These are phyloP conservation scores for Formica selysi DNA, from an alignment of 1,140 invertebrate genomes.

Conservation along the genomic window DNA sequence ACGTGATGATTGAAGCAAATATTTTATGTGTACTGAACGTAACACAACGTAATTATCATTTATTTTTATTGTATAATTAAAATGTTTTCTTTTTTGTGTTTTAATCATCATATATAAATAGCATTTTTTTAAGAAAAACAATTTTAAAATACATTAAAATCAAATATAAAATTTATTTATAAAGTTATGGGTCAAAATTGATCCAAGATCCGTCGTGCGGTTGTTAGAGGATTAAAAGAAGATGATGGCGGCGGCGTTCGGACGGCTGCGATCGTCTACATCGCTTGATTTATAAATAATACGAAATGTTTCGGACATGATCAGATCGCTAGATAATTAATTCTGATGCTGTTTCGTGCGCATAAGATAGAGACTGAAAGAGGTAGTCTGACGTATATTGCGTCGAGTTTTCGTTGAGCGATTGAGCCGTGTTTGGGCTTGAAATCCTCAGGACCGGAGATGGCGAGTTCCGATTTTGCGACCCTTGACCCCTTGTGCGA, in stretches of 20 bases:
- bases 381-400: slow-evolving; percentile 50
- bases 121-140: no score
- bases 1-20: no score
- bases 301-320: slow-evolving; percentile 7
- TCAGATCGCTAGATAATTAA: slow-evolving; percentile 43
- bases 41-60: no score
- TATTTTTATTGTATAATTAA: no score
- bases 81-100: no score
- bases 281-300: slow-evolving; percentile 57
- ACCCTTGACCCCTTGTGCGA: not conserved
- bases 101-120: no score
- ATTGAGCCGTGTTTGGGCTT: not conserved
- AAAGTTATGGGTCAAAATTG: no score
- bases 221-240: not conserved
- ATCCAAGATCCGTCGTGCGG: no score
- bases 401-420: not conserved
- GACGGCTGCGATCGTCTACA: slow-evolving; percentile 42
- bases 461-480: slow-evolving; percentile 1
- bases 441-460: not conserved
- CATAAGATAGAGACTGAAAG: slow-evolving; percentile 39
- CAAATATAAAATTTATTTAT: no score
- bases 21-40: no score
- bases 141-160: no score
- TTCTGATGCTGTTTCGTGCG: slow-evolving; percentile 6
- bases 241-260: slow-evolving; percentile 41